Base-by-base conservation (phyloP, 2,888 invertebrate genomes). In the Rambutsinella grinnellia region DNA sequence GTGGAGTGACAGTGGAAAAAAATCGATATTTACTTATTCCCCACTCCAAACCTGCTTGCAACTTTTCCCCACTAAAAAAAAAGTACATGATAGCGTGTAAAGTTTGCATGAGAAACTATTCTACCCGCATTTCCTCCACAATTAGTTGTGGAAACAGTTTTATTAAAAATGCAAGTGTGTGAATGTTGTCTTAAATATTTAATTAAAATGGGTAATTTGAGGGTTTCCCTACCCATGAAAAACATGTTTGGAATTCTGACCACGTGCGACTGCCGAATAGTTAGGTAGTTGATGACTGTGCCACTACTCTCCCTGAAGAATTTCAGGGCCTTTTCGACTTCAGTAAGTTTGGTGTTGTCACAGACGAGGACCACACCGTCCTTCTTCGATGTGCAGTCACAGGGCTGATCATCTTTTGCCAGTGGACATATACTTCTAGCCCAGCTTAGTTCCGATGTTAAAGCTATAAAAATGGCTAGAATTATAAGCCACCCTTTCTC, bases 301-400 rank as follows among this genome's bases (percentile, higher is more conserved):
- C 93, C 92, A 17, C 68, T 76, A 27, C 67, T 70, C n/a, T 67
- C 61, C 28, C 81, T 74, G 85, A 95, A 94, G 46, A 95, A 89
- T 15, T 91, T 90, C 85, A 91, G 91, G 94, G 95, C 94, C 15
- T 94, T 94, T 86, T 91, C 89, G 76, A 84, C 91, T 86, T 95
- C 94, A 85, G 93, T 93, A 81, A 89, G 89, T 86, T 94, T 94
- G 65, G 94, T 94, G 84, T 92, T 92, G 88, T 95, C 95, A 89
- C 95, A 96, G 80, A 94, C 90, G 80, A 96, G 92, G 86, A 96
- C 95, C 83, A 96, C 89, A 56, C 95, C 95, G 85, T 94, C 93
- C 88, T 94, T 95, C 88, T 95, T 95, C 82, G 94, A 93, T 83
- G 91, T 91, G 87, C 95, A 96, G 83, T 90, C 89, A 88, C 95